Conservation (phyloP, 2,888 invertebrate genomes). For the Amblyjoppa proteus region DNA sequence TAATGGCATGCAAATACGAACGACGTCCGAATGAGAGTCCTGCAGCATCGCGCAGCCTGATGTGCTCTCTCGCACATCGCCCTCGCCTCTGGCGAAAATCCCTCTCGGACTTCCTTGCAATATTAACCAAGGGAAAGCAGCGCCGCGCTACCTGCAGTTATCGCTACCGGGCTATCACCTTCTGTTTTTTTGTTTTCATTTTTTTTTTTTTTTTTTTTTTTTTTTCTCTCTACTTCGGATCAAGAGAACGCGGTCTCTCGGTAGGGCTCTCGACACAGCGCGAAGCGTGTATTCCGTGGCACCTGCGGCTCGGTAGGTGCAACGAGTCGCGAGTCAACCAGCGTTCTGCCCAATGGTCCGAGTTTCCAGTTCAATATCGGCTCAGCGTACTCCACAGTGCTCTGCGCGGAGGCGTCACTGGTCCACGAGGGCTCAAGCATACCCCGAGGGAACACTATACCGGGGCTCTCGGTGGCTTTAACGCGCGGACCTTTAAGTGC, state of each 20-base stretch:
- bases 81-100: constrained; percentile 33
- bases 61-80: constrained; percentile 16
- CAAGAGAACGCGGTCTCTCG: neutral
- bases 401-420: neutral
- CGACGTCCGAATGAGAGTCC: constrained; percentile 11
- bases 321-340: constrained; percentile 22
- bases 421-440: constrained; percentile 5
- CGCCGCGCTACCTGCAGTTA: constrained; percentile 22
- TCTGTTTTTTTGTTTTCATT: neutral
- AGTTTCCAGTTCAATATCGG: constrained; percentile 50
- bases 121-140: constrained; percentile 19
- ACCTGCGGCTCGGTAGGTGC: constrained; percentile 23
- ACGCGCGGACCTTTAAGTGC: constrained; percentile 52
- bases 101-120: constrained; percentile 26
- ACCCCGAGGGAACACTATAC: constrained; percentile 51
- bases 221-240: neutral
- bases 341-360: constrained; percentile 34
- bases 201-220: neutral
- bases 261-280: constrained; percentile 1
- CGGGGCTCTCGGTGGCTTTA: constrained; percentile 47
- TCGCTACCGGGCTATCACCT: constrained; percentile 18
- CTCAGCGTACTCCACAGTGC: constrained; percentile 16
- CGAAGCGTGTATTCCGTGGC: neutral
- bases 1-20: constrained; percentile 62
- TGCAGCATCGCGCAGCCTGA: constrained; percentile 23